phyloP scores from a whole-genome alignment of 2,113 vertebrate genomes.

The Edolisoma coerulescens region DNA sequence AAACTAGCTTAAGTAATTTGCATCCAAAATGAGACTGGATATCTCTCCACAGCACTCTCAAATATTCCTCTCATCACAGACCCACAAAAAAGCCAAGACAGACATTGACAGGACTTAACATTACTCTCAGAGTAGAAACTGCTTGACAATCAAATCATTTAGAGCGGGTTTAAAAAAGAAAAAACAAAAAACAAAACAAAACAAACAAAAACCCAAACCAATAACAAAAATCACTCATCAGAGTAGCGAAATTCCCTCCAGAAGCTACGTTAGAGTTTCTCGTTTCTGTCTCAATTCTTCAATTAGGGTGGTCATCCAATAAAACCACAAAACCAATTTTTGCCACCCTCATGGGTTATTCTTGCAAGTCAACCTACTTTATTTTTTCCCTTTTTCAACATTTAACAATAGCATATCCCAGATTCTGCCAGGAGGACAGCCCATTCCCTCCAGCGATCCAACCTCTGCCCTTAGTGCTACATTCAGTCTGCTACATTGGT shows the following conservation, averaged over 20 bases:
- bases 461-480: too few species aligned
- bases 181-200: rapidly evolving
- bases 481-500: rapidly evolving
- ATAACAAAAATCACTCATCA: neutral
- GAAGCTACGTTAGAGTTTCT: neutral
- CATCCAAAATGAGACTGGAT: neutral
- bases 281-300: neutral
- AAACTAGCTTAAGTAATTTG: neutral
- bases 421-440: neutral
- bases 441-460: neutral
- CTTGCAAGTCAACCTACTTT: neutral
- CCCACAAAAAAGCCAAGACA: neutral
- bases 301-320: neutral
- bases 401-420: neutral
- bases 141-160: neutral
- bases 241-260: neutral
- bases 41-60: neutral
- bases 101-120: rapidly evolving
- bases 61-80: neutral
- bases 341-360: neutral
- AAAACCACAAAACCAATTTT: neutral
- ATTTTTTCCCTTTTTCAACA: neutral
- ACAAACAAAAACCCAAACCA: neutral
- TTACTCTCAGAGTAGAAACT: neutral
- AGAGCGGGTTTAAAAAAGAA: rapidly evolving